Conservation (phyloP, 2,113 vertebrate species). For the Syrrhaptes paradoxus region DNA sequence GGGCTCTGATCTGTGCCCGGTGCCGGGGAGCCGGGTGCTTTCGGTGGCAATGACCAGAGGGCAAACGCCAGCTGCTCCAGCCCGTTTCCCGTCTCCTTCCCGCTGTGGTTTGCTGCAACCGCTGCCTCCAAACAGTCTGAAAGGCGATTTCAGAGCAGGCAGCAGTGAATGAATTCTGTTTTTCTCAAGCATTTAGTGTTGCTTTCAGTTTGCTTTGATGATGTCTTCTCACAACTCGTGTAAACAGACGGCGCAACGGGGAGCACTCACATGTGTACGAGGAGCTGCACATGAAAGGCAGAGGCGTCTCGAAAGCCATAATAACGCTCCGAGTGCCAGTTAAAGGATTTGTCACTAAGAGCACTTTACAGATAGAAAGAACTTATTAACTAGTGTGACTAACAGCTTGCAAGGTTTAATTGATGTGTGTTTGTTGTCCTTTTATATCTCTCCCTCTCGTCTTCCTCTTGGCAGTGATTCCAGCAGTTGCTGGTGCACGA, state of each 20-base stretch:
- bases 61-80: neutral
- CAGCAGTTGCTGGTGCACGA: slow-evolving; percentile 12
- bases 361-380: slow-evolving; percentile 65
- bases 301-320: slow-evolving; percentile 67
- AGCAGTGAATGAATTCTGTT: slow-evolving; percentile 34
- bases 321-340: slow-evolving; percentile 58
- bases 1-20: neutral
- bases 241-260: slow-evolving; percentile 54
- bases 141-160: slow-evolving; percentile 15
- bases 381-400: slow-evolving; percentile 66
- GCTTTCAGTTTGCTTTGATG: slow-evolving; percentile 65
- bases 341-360: slow-evolving; percentile 65
- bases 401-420: slow-evolving; percentile 68
- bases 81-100: neutral
- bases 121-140: neutral
- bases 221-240: slow-evolving; percentile 52
- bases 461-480: slow-evolving; percentile 41
- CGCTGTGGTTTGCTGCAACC: rapidly evolving
- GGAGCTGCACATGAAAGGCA: slow-evolving; percentile 67
- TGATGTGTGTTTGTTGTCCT: slow-evolving; percentile 64
- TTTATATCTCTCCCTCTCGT: slow-evolving; percentile 50
- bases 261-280: slow-evolving; percentile 63
- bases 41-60: rapidly evolving
- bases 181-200: slow-evolving; percentile 58
- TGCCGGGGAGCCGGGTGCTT: rapidly evolving